A percentile compares a stretch with the other conserved stretches of the same genome.
Evolutionary conservation across 35 echinoderm and acorn worm species (phyloP).

Genomic region (Holothuria glaberrima): DNA sequence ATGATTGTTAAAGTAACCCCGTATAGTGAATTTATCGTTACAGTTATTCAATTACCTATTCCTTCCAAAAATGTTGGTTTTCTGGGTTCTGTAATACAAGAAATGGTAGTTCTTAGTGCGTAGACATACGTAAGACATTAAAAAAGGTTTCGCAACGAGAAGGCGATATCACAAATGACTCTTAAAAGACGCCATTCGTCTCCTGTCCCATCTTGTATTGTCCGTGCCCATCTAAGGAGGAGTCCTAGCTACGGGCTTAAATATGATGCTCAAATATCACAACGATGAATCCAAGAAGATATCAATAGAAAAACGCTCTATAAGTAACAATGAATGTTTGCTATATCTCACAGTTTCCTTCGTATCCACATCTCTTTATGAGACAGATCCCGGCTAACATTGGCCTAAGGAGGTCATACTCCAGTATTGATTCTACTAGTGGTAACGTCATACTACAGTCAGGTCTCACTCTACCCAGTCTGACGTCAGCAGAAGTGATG

Average conservation of each 20-base stretch:
- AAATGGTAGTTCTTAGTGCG: background rate
- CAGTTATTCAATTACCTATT: background rate
- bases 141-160: background rate
- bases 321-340: background rate
- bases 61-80: background rate
- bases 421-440: conserved; percentile 36
- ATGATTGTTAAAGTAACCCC: background rate
- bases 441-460: conserved; percentile 22
- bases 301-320: conserved; percentile 14
- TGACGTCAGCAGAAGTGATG: conserved; percentile 36
- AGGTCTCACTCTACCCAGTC: conserved; percentile 19
- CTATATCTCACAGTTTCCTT: background rate
- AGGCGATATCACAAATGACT: conserved; percentile 18
- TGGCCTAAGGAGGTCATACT: conserved; percentile 30
- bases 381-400: conserved; percentile 38
- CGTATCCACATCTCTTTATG: conserved; percentile 32
- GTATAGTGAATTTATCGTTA: background rate
- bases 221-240: conserved; percentile 8
- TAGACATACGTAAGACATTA: background rate
- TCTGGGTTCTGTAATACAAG: background rate
- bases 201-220: conserved; percentile 17
- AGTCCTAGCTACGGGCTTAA: background rate
- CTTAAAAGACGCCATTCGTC: background rate
- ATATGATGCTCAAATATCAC: conserved; percentile 15
- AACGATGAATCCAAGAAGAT: conserved; percentile 8